Evolutionary conservation across 2,888 invertebrate genomes (phyloP), one percentile per base, ranked within the genome.

Genomic region (Halocaridina rubra): DNA sequence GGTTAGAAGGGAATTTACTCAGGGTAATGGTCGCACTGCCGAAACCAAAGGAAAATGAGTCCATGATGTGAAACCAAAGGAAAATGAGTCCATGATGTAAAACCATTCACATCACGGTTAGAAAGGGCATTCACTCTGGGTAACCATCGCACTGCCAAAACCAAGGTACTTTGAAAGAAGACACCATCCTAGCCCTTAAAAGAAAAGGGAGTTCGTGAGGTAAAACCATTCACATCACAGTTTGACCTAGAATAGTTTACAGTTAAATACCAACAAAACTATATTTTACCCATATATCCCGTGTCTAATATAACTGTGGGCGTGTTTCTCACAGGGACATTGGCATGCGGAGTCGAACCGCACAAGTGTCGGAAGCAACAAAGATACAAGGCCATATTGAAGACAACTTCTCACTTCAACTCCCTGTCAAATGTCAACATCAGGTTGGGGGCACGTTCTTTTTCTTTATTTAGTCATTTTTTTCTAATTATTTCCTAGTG

Each of bases 291-390:
- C 85, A 88, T 88, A 67, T 81, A 81, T 3, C 85, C 77, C 3
- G 88, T 88, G 69, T 88, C 88, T 4, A 88, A 53, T 24, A 88
- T 80, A 16, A 88, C 67, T 5, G 81, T 86, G 57, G 88, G 88
- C 30, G 81, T 82, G 33, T 72, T 86, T 19, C 80, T 80, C 16
- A 80, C 39, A 33, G 87, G 87, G 2, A 85, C 32, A 27, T 57
- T 76, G 10, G 82, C 24, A 19, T 64, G 33, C 30, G 85, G 87
- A 16, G 85, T 22, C 16, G 81, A 29, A n/a, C 87, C 87, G 85
- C 75, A 89, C 80, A 85, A 87, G 67, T 86, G 89, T 76, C 46
- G 87, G 64, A 80, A 86, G 61, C 81, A 86, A 81, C 85, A 84
- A 30, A 88, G 61, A 29, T 86, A 88, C 61, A 87, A 27, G 13